These are phyloP conservation scores for Pteronura brasiliensis DNA, from an alignment of 2,113 vertebrate species.

Conservation along the genomic window DNA sequence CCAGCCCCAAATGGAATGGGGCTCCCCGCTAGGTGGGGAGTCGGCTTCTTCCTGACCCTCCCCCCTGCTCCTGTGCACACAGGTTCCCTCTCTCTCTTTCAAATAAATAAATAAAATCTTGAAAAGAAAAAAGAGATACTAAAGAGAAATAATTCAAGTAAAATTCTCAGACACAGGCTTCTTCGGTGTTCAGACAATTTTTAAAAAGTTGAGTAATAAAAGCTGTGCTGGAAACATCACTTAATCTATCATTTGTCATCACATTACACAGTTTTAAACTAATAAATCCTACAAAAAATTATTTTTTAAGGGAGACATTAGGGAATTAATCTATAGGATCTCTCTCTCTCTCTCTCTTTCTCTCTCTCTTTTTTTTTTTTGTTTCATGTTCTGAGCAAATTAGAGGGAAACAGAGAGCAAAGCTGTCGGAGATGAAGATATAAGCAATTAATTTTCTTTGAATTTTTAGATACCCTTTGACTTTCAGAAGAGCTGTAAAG, in stretches of 20 bases:
- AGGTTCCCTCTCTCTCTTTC: no score
- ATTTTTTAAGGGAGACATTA: not conserved
- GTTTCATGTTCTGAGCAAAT: not conserved
- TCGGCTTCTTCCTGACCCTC: no score
- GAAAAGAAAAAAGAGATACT: no score
- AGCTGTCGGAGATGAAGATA: not conserved
- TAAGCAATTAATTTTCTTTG: not conserved
- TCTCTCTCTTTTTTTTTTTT: not conserved
- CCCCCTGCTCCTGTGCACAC: no score
- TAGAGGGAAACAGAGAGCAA: not conserved
- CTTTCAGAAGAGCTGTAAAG: not conserved
- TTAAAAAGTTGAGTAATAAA: not conserved
- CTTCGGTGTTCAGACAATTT: not conserved
- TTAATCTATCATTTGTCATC: not conserved
- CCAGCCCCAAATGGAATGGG: no score
- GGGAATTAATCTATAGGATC: not conserved
- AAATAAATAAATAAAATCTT: no score
- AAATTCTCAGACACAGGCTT: not conserved
- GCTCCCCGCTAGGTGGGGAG: no score
- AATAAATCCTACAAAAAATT: not conserved
- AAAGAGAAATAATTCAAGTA: not conserved
- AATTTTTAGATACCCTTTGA: not conserved
- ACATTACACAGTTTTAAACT: not conserved
- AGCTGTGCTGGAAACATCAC: not conserved
- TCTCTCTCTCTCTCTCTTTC: no score